These are phyloP conservation scores for Enteromius thamalakanensis DNA, from an alignment of 2,797 vertebrate species.

Conservation along the genomic window DNA sequence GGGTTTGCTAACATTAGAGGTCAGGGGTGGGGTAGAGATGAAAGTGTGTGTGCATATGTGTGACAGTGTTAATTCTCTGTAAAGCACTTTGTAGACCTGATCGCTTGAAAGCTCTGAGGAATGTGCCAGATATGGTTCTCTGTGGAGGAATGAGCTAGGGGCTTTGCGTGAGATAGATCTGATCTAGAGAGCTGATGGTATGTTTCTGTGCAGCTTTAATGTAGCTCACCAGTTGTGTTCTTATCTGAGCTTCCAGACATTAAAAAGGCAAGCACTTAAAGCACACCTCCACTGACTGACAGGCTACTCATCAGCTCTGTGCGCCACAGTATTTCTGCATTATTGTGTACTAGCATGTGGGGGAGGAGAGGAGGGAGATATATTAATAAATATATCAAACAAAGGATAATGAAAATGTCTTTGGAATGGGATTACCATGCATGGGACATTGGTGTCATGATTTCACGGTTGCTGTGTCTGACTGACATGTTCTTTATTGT, in stretches of 20 bases:
- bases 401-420: conserved; percentile 37
- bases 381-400: conserved; percentile 38
- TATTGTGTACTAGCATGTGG: conserved; percentile 13
- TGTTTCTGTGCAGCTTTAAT: conserved; percentile 27
- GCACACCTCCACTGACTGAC: conserved; percentile 30
- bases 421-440: conserved; percentile 28
- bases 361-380: neutral
- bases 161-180: conserved; percentile 20
- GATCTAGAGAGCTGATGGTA: conserved; percentile 42
- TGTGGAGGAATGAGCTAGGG: conserved; percentile 18
- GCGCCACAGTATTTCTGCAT: neutral
- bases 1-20: conserved; percentile 3
- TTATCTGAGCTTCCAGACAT: conserved; percentile 34
- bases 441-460: conserved; percentile 27
- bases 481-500: conserved; percentile 43
- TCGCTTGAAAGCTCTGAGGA: conserved; percentile 19
- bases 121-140: conserved; percentile 34
- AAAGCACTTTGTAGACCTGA: conserved; percentile 19
- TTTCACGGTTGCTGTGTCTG: conserved; percentile 35
- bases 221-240: conserved; percentile 26
- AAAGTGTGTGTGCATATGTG: conserved; percentile 5
- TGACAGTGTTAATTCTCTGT: conserved; percentile 6
- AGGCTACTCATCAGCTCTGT: conserved; percentile 22
- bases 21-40: neutral
- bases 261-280: conserved; percentile 22